phyloP scores from a whole-genome alignment of 2,113 vertebrate genomes.

The Hystrix cristata region DNA sequence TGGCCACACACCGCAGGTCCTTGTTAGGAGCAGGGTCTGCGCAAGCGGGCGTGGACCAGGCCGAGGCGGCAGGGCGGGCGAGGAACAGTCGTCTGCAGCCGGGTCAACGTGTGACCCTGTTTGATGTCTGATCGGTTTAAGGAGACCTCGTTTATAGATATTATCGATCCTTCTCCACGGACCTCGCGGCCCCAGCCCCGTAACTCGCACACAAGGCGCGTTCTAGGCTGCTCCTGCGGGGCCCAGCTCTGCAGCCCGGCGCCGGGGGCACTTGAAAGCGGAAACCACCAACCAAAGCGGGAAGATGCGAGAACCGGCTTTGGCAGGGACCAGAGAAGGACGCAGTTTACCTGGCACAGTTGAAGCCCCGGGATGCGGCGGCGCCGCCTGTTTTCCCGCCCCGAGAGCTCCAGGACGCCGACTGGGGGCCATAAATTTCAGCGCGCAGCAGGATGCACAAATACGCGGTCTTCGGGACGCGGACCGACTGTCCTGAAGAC shows the following conservation, averaged over 20 bases:
- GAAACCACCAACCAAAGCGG: not conserved
- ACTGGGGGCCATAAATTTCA: not conserved
- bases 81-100: too few species aligned
- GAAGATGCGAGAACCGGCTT: not conserved
- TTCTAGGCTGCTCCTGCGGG: not conserved
- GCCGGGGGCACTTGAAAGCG: not conserved
- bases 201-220: too few species aligned
- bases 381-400: not conserved
- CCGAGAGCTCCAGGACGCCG: not conserved
- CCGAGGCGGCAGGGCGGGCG: too few species aligned
- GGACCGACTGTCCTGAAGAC: not conserved
- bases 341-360: not conserved
- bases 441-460: fast-evolving
- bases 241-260: not conserved
- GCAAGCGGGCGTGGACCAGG: too few species aligned
- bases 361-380: not conserved
- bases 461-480: not conserved
- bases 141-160: not conserved
- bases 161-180: too few species aligned
- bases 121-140: not conserved
- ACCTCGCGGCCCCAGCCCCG: too few species aligned
- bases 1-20: too few species aligned
- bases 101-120: not conserved
- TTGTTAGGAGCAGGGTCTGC: not conserved
- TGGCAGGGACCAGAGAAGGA: not conserved